phyloP scores from a whole-genome alignment of 2,888 invertebrate genomes.

The Lycocerus yunnanus region DNA sequence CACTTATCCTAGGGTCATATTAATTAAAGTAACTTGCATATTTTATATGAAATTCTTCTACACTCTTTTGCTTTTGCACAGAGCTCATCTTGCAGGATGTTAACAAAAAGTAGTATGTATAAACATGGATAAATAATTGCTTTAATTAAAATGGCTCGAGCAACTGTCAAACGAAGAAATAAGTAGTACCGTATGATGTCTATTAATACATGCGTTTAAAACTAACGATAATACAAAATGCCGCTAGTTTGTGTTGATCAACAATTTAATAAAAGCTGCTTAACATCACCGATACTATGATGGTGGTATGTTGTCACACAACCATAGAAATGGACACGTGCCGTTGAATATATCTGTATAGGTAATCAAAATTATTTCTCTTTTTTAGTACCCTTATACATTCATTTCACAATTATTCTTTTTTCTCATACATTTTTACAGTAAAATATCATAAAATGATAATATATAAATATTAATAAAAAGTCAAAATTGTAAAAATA shows the following conservation, averaged over 20 bases:
- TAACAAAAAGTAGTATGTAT: constrained; percentile 45
- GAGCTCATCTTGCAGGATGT: constrained; percentile 9
- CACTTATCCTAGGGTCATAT: background rate
- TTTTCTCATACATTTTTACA: too few species aligned
- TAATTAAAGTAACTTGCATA: background rate
- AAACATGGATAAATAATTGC: constrained; percentile 52
- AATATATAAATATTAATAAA: too few species aligned
- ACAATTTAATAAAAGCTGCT: constrained; percentile 16
- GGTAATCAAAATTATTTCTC: background rate
- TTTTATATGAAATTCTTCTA: background rate
- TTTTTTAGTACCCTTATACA: background rate
- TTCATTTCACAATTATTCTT: background rate
- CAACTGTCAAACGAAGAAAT: constrained; percentile 32
- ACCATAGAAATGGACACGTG: constrained; percentile 20
- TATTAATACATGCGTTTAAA: constrained; percentile 14
- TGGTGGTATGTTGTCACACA: constrained; percentile 7
- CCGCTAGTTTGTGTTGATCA: constrained; percentile 7
- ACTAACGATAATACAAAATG: constrained; percentile 1
- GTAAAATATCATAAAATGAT: too few species aligned
- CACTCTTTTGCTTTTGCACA: background rate
- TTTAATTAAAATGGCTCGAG: constrained; percentile 56
- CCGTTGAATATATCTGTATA: constrained; percentile 10
- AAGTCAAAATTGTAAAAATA: too few species aligned
- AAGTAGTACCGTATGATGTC: constrained; percentile 30
- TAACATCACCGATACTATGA: constrained; percentile 12